These are phyloP conservation scores for Aptenodytes forsteri DNA, from an alignment of 2,113 vertebrate genomes.

Conservation along the genomic window DNA sequence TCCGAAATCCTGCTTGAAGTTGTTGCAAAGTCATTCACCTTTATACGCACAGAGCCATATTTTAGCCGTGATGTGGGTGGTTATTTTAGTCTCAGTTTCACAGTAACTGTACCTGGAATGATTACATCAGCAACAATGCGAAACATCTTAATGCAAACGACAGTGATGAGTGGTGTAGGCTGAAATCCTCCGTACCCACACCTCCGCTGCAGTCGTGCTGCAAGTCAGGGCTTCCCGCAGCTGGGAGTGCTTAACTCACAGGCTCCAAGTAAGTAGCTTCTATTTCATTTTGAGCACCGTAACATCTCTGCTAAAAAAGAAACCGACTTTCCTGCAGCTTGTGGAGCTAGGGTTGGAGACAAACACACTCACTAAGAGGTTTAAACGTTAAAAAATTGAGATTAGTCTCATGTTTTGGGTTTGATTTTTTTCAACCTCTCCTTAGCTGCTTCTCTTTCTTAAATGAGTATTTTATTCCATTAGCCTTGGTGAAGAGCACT, in stretches of 20 bases:
- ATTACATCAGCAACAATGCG: not conserved
- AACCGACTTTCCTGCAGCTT: not conserved
- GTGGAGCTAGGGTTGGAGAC: not conserved
- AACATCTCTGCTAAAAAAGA: not conserved
- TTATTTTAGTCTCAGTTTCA: constrained; percentile 28
- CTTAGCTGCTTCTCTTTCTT: not conserved
- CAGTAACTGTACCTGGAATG: constrained; percentile 10
- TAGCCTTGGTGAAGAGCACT: not conserved
- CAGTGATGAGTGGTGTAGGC: not conserved
- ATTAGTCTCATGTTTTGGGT: not conserved
- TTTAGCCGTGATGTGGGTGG: not conserved
- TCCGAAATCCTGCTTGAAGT: not conserved
- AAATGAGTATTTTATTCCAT: not conserved
- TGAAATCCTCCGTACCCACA: not conserved
- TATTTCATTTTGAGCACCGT: not conserved
- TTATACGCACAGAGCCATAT: not conserved
- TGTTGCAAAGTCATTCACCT: not conserved
- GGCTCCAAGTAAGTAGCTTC: not conserved
- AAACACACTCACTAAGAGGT: not conserved
- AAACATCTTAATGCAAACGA: not conserved
- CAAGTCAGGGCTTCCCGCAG: not conserved
- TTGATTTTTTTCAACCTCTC: not conserved
- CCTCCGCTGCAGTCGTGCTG: not conserved
- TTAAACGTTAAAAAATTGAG: not conserved
- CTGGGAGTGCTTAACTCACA: not conserved